Base-by-base conservation (phyloP, 2,113 vertebrate species). In the Cyanistes caeruleus region DNA sequence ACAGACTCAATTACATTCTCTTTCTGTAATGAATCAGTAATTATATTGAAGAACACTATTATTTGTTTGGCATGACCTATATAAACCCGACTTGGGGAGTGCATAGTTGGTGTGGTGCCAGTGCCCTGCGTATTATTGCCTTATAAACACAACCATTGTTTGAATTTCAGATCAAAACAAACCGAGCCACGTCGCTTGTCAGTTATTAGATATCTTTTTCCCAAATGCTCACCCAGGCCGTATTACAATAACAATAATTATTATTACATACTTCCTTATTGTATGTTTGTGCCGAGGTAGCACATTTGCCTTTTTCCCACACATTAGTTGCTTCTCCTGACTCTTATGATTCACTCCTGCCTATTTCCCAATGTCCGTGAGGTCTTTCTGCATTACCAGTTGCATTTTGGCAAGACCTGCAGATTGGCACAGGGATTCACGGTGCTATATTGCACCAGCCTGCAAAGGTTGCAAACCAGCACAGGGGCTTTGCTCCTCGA, bases 161-260 rank as follows among this genome's bases (percentile, higher is more conserved):
- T 97, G 96, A 97, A 95, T 97, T 96, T 93, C 95, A 93, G 94
- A 97, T 93, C 94, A 97, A 97, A 97, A 97, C 95, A 97, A 97
- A 96, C 94, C 24, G 27, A 96, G 95, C 93, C 88, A 95, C 24
- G 43, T 95, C 30, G 79, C 95, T 94, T 97, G 97, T 94, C 97
- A 96, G 93, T 95, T 97, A 94, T 96, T 97, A 97, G 97, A 95
- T 96, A 97, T 94, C 94, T 97, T 97, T 97, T 87, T 96, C 90
- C 94, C 95, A 95, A 95, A 95, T 94, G 96, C 94, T 95, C 92
- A 91, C 95, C 90, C 96, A 91, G 96, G 90, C 95, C 15, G 0
- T 93, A 92, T 93, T 97, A 97, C 95, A 97, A 97, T 97, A 97
- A 97, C 96, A 97, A 90, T 97, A 97, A 97, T 97, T 97, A 97